phyloP scores from a whole-genome alignment of 2,888 invertebrate species.

The Netelia melanura region DNA sequence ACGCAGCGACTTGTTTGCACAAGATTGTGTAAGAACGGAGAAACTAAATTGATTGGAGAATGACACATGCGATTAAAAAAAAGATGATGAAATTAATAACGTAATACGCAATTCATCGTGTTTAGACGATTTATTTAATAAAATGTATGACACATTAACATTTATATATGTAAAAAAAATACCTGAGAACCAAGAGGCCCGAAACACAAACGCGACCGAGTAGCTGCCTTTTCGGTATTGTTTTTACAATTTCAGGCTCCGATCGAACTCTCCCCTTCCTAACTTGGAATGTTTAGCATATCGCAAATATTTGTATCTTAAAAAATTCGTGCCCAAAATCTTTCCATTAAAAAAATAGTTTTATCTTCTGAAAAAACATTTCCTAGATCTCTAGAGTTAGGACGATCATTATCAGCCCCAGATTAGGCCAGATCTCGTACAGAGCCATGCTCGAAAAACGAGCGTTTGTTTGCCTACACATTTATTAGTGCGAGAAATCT shows the following conservation, averaged over 20 bases:
- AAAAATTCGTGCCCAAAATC: constrained; percentile 23
- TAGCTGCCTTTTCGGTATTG: constrained; percentile 41
- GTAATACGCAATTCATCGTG: neutral
- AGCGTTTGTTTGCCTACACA: neutral
- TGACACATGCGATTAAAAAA: neutral
- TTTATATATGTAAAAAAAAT: constrained; percentile 43
- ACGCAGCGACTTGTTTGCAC: neutral
- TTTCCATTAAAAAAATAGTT: neutral
- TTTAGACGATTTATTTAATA: constrained; percentile 56
- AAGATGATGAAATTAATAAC: neutral
- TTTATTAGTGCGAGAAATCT: neutral
- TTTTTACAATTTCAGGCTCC: neutral
- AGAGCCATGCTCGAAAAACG: neutral
- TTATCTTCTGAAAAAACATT: neutral
- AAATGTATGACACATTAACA: constrained; percentile 58
- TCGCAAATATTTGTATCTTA: constrained; percentile 4
- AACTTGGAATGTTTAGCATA: constrained; percentile 49
- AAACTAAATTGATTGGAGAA: neutral
- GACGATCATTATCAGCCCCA: no score
- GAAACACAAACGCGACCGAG: constrained; percentile 12
- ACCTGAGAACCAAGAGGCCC: constrained; percentile 16
- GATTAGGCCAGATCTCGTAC: no score
- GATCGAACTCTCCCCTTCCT: neutral
- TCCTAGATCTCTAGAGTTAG: no score
- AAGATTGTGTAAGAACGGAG: constrained; percentile 27